Evolutionary conservation across 2,888 invertebrate genomes (phyloP).

Genomic region (Heliothis peltigera): DNA sequence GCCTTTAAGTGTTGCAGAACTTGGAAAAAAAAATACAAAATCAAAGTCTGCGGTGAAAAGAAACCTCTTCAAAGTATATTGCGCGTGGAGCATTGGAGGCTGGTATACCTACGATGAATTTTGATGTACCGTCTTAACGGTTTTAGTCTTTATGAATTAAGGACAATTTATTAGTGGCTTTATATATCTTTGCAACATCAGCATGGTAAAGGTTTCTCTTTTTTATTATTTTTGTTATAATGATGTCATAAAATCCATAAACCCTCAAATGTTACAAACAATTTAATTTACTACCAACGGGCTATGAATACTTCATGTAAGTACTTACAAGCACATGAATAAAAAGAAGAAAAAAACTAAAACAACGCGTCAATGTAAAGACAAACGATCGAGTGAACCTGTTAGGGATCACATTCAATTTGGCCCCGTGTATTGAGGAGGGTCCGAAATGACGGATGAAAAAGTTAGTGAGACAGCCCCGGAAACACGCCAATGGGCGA

Average conservation of each 20-base stretch:
- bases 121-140: constrained; percentile 37
- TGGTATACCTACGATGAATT: constrained; percentile 41
- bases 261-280: too few species aligned
- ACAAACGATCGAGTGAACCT: constrained; percentile 83
- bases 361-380: constrained; percentile 78
- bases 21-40: constrained; percentile 73
- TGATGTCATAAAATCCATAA: too few species aligned
- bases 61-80: constrained; percentile 67
- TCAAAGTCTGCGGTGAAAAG: constrained; percentile 71
- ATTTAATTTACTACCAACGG: too few species aligned
- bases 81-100: constrained; percentile 55
- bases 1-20: constrained; percentile 79
- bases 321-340: constrained; percentile 35
- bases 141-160: constrained; percentile 29
- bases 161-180: too few species aligned
- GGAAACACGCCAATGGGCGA: constrained; percentile 63
- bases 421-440: constrained; percentile 86
- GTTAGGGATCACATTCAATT: constrained; percentile 89
- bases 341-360: constrained; percentile 65
- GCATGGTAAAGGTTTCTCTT: not conserved
- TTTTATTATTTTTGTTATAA: not conserved
- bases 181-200: not conserved
- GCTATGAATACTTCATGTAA: constrained; percentile 13
- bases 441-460: constrained; percentile 83
- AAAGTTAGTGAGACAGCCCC: constrained; percentile 66